Conservation (phyloP, 2,113 vertebrate species). For the Athene noctua region DNA sequence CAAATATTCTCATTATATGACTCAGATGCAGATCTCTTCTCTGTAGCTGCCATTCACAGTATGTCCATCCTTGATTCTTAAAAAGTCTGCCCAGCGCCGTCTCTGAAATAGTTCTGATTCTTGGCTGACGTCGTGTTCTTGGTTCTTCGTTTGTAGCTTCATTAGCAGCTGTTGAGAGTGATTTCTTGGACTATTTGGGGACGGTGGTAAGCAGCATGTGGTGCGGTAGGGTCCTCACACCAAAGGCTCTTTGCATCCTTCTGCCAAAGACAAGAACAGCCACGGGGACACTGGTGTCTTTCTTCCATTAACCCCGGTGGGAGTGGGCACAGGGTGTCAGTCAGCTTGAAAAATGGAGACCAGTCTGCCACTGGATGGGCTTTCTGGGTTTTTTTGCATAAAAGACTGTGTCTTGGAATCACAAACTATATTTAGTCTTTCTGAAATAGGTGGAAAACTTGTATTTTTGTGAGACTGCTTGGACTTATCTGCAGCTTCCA, state of each 20-base stretch:
- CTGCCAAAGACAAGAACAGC: not conserved
- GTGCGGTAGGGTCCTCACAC: not conserved
- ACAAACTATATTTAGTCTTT: not conserved
- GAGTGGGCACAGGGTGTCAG: not conserved
- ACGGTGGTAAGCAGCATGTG: not conserved
- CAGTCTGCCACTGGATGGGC: not conserved
- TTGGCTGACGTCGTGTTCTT: not conserved
- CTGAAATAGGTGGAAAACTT: not conserved
- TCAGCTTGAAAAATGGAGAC: not conserved
- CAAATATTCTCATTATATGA: not conserved
- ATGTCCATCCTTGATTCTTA: not conserved
- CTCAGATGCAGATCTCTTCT: not conserved
- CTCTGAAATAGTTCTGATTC: not conserved
- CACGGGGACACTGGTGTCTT: fast-evolving
- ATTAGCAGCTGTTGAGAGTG: not conserved
- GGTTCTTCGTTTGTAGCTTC: not conserved
- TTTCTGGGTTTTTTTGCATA: not conserved
- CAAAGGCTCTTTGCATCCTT: not conserved
- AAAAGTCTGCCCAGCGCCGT: not conserved
- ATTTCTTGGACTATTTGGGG: not conserved
- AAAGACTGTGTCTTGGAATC: not conserved
- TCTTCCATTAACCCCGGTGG: fast-evolving
- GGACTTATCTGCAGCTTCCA: not conserved
- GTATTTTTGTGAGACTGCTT: not conserved
- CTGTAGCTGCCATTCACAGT: fast-evolving